phyloP scores from a whole-genome alignment of 1,140 invertebrate genomes.

The Neuroterus valhalla region DNA sequence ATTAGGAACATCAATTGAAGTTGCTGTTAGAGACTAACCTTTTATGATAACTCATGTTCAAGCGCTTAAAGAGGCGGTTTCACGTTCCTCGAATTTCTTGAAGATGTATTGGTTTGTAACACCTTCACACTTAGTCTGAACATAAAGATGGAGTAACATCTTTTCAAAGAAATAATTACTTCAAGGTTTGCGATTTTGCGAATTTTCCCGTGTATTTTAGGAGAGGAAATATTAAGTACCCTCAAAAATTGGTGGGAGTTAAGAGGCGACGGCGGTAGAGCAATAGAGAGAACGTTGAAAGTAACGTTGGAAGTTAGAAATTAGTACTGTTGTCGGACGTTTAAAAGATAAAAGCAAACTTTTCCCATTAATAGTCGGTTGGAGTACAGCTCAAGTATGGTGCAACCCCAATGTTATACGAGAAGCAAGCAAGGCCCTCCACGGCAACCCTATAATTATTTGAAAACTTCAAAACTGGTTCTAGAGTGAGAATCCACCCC shows the following conservation, averaged over 20 bases:
- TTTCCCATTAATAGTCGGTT: slow-evolving; percentile 73
- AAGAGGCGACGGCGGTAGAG: slow-evolving; percentile 45
- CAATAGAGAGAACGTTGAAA: slow-evolving; percentile 60
- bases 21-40: no score
- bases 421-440: slow-evolving; percentile 67
- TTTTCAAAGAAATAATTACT: no score
- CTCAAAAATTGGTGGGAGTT: neutral
- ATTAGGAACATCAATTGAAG: no score
- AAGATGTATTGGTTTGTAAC: no score
- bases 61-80: no score
- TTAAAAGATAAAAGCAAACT: slow-evolving; percentile 76
- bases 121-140: no score
- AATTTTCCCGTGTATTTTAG: neutral
- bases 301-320: slow-evolving; percentile 73
- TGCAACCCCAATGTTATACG: slow-evolving; percentile 56
- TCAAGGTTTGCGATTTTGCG: no score
- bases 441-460: slow-evolving; percentile 69
- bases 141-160: no score
- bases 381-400: slow-evolving; percentile 52
- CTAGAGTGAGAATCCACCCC: neutral
- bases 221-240: neutral
- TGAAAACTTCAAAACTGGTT: slow-evolving; percentile 67
- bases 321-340: slow-evolving; percentile 73
- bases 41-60: no score
- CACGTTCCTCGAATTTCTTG: no score